Percentiles rank a stretch among this genome's conserved stretches.
phyloP scores from a whole-genome alignment of 2,888 invertebrate genomes.

The Eugnorisma glareosa region DNA sequence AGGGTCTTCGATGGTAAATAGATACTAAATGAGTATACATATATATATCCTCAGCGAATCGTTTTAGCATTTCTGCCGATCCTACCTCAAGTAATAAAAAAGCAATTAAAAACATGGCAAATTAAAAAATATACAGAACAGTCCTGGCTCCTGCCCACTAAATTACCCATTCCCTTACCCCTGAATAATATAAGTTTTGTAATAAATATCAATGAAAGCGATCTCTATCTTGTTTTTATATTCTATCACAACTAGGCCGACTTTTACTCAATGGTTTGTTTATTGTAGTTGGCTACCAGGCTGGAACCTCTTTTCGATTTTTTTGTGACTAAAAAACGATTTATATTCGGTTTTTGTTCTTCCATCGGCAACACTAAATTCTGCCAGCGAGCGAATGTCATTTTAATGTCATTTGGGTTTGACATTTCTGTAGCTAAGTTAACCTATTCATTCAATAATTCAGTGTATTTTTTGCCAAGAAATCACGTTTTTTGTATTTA shows the following conservation, averaged over 20 bases:
- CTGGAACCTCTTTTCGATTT: not conserved
- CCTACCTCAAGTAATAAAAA: not conserved
- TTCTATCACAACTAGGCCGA: no score
- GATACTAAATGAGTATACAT: not conserved
- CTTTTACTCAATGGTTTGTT: no score
- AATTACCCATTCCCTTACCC: no score
- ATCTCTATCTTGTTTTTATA: no score
- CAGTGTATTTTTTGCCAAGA: constrained; percentile 29
- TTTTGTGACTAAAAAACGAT: not conserved
- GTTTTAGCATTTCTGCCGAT: not conserved
- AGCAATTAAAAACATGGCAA: not conserved
- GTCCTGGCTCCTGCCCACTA: not conserved
- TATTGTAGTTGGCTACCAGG: not conserved
- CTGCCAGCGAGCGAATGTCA: constrained; percentile 17
- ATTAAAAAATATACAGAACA: not conserved
- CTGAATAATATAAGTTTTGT: not conserved
- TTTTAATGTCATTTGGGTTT: constrained; percentile 32
- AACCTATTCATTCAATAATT: constrained; percentile 54
- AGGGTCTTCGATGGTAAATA: not conserved
- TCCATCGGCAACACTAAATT: not conserved
- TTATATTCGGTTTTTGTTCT: not conserved
- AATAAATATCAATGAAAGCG: not conserved
- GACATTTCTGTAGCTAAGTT: constrained; percentile 39
- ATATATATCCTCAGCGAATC: not conserved
- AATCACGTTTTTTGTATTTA: constrained; percentile 35